Percentiles rank a stretch among this genome's conserved stretches.
Conservation (phyloP, 1,140 invertebrate species). For the Brachionus calyciflorus region DNA sequence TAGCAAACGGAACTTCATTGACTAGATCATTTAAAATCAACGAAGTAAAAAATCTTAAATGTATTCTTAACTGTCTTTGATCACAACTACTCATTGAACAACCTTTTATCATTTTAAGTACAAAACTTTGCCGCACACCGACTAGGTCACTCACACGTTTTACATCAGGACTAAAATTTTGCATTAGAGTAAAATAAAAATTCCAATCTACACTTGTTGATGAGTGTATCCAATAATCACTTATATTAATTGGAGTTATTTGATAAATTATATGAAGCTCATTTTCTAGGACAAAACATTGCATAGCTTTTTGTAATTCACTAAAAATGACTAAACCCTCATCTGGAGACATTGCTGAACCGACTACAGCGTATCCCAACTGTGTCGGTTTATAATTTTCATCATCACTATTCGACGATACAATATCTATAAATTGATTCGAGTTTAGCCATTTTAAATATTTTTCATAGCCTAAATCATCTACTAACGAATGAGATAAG, state of each 20-base stretch:
- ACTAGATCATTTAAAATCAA: constrained; percentile 87
- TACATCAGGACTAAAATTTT: constrained; percentile 69
- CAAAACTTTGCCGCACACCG: constrained; percentile 82
- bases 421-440: constrained; percentile 51
- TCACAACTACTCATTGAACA: constrained; percentile 61
- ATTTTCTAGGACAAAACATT: constrained; percentile 84
- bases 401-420: neutral
- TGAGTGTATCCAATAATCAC: constrained; percentile 44
- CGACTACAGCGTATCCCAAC: constrained; percentile 83
- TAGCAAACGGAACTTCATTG: constrained; percentile 76
- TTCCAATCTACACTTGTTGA: constrained; percentile 45
- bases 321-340: constrained; percentile 82
- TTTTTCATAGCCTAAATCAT: constrained; percentile 42
- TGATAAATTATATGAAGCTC: constrained; percentile 92
- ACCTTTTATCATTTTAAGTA: constrained; percentile 75
- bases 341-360: constrained; percentile 84
- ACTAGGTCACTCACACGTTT: constrained; percentile 83
- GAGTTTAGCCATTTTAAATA: constrained; percentile 50
- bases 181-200: constrained; percentile 24
- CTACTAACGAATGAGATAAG: neutral
- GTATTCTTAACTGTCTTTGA: constrained; percentile 4
- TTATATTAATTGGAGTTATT: constrained; percentile 60
- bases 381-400: constrained; percentile 66
- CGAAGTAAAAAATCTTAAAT: constrained; percentile 78
- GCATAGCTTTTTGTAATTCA: constrained; percentile 83